Base-by-base conservation (phyloP, 2,797 vertebrate genomes). In the Lepilemur septentrionalis region DNA sequence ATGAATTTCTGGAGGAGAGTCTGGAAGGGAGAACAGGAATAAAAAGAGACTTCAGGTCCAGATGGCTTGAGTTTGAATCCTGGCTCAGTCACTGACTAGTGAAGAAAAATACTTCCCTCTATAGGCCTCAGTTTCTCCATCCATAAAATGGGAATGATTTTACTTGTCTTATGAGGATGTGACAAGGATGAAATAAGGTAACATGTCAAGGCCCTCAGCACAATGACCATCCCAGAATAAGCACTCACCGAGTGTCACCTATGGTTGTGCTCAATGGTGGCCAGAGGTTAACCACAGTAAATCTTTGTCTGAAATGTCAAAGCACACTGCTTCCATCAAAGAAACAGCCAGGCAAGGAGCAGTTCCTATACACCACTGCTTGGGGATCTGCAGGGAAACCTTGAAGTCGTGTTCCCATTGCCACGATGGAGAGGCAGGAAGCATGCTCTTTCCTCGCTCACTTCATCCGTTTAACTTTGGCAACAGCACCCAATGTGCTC, bases 371-470 rank as follows among this genome's bases (percentile, higher is more conserved):
- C 0, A 3, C 32, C 48, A 7, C 4, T 4, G 30, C 17, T 59
- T 28, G 13, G 72, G 43, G 11, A 9, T 7, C 28, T 32, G 59
- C 32, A n/a, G 57, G 48, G 38, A 95, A 82, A 30, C 35, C 55
- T 46, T 17, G 48, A 70, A 30, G 4, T 20, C 4, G 0, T 0
- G 3, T 1, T 38, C 12, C 20, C 7, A 1, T 12, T 17, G n/a
- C 73, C 20, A 2, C 0, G 25, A 14, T 0, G 20, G 69, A 48
- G 80, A 46, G 7, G 6, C 0, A 11, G 57, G 43, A 89, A 38
- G 43, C 2, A 13, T 9, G 17, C 4, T 14, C 57, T 78, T 38
- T 78, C 70, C 35, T 41, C 8, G 28, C 9, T 38, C 82, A 11
- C 67, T 48, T 73, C 7, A 4, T 32, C 76, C 14, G 20, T 41